A percentile compares a stretch with the other conserved stretches of the same genome.
Conservation (phyloP, 1,140 invertebrate species). For the Philotrypesis tridentata region DNA sequence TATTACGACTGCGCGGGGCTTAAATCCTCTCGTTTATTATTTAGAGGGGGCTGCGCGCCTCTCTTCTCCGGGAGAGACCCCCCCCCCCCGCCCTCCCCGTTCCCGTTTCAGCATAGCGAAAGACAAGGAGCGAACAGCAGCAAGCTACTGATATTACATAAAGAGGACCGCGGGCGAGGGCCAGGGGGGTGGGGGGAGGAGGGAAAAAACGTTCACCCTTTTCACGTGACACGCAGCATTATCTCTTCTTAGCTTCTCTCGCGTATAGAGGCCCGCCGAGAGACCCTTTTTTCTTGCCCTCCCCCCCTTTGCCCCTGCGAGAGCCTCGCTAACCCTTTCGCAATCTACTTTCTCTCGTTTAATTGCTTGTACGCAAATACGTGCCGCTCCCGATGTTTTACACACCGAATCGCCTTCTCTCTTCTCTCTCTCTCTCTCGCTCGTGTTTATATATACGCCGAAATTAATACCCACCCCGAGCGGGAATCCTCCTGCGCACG, state of each 20-base stretch:
- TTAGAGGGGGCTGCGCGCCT: constrained; percentile 66
- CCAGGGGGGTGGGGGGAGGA: constrained; percentile 19
- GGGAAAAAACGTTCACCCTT: constrained; percentile 59
- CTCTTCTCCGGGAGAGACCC: too few relatives aligned
- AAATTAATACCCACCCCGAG: neutral
- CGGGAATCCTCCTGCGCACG: too few relatives aligned
- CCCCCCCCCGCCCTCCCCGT: constrained; percentile 10
- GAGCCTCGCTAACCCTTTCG: constrained; percentile 46
- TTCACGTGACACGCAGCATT: constrained; percentile 65
- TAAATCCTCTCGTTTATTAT: constrained; percentile 75
- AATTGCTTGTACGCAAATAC: constrained; percentile 22
- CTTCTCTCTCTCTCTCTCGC: too few relatives aligned
- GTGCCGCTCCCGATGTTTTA: constrained; percentile 20
- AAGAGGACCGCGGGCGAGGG: constrained; percentile 25
- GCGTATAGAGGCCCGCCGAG: constrained; percentile 16
- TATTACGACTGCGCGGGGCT: constrained; percentile 55
- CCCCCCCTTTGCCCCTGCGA: constrained; percentile 22
- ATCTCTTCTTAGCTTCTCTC: constrained; percentile 67
- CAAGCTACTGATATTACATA: constrained; percentile 42
- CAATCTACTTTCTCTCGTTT: constrained; percentile 20
- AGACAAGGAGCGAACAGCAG: constrained; percentile 21
- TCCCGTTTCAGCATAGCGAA: neutral
- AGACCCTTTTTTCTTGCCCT: neutral
- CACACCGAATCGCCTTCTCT: too few relatives aligned
- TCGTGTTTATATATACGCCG: neutral